Conservation (phyloP, 2,797 vertebrate genomes). For the Clarias platycephalus region DNA sequence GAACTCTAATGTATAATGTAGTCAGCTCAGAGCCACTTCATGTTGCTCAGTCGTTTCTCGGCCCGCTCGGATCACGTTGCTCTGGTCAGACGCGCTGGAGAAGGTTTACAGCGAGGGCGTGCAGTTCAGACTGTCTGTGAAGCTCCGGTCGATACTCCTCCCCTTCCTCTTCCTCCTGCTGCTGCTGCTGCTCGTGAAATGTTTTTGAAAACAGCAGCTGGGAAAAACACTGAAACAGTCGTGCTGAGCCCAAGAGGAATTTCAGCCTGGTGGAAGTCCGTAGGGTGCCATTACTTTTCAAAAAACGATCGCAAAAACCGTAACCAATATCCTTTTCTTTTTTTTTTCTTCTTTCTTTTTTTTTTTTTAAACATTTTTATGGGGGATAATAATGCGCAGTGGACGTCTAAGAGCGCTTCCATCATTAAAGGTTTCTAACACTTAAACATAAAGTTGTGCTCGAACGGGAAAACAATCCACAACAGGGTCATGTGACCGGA, state of each 20-base stretch:
- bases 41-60: constrained; percentile 33
- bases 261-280: background rate
- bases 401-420: background rate
- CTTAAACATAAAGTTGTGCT: background rate
- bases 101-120: background rate
- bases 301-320: background rate
- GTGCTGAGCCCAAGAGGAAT: constrained; percentile 1
- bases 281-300: background rate
- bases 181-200: background rate
- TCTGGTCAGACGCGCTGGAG: constrained; percentile 9
- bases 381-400: background rate
- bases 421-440: background rate
- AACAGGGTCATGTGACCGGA: background rate
- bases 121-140: background rate
- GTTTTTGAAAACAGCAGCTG: constrained; percentile 8
- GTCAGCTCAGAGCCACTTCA: constrained; percentile 2
- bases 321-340: background rate
- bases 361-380: too few relatives aligned
- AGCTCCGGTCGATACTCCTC: background rate
- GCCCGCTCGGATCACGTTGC: constrained; percentile 10
- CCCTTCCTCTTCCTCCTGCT: background rate
- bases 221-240: background rate
- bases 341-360: too few relatives aligned
- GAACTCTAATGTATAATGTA: constrained; percentile 17
- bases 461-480: background rate